Base-by-base conservation (phyloP, 2,797 vertebrate genomes). In the Lithobates pipiens region DNA sequence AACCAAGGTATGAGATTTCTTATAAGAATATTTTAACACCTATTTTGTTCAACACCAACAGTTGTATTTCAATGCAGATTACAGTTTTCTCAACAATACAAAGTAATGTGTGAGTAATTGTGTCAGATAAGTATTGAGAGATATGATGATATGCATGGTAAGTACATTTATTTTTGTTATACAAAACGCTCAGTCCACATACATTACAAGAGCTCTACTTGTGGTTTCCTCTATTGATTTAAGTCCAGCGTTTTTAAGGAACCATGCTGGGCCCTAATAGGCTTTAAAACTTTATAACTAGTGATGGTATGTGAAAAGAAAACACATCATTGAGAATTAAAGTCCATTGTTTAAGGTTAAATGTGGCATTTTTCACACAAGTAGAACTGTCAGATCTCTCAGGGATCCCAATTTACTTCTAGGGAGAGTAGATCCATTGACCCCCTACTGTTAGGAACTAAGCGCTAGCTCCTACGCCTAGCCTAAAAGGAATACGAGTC, bases 331-430 rank as follows among this genome's bases (percentile, higher is more conserved):
- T 70, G 18, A 57, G 21, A 25, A 71, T 70, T 11, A 57, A 71
- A 15, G n/a, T 16, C 54, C 68, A 67, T 72, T 3, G 32, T 71
- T 71, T 50, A 16, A 9, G 44, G 10, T 39, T 80, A 34, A 36
- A 71, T 72, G 80, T 82, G 70, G 39, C 23, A 74, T 29, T 74
- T 82, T 74, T 74, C 80, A 82, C 80, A 73, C 68, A 57, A 46
- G 21, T 46, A 25, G 65, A 67, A 29, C 65, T 67, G 65, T 67
- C 65, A 67, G 65, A 67, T 67, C 65, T 67, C 54, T 61, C 54
- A 61, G 54, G 8, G 54, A 18, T 61, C 54, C 54, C 21, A 61
- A 61, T 21, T 61, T 61, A 61, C 18, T 23, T 23, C 18, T 61
- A 61, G 54, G 21, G 54, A n/a, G 21, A 61, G 54, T 23, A 8